These are phyloP conservation scores for Lymantria dispar DNA, from an alignment of 2,888 invertebrate genomes.

Conservation along the genomic window DNA sequence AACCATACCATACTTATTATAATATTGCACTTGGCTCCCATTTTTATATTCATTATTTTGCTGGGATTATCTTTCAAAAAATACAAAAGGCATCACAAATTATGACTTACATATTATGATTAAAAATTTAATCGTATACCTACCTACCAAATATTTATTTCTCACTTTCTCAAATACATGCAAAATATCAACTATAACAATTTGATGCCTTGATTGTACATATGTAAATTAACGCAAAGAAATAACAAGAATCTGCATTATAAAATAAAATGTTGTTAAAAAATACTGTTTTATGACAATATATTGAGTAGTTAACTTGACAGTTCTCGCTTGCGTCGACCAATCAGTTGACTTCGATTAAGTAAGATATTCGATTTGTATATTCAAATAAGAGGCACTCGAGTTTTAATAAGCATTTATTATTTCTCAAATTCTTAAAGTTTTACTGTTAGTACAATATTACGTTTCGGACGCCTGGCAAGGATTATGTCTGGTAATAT, in stretches of 20 bases:
- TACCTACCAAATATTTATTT: background rate
- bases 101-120: too few relatives aligned
- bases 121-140: background rate
- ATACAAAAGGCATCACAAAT: too few relatives aligned
- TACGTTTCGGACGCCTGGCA: slow-evolving; percentile 33
- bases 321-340: slow-evolving; percentile 56
- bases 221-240: slow-evolving; percentile 39
- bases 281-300: slow-evolving; percentile 55
- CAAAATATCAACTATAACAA: slow-evolving; percentile 23
- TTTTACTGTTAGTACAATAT: slow-evolving; percentile 34
- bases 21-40: too few relatives aligned
- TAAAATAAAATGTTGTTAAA: slow-evolving; percentile 48
- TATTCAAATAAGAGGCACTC: slow-evolving; percentile 53
- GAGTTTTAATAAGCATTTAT: slow-evolving; percentile 46
- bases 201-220: slow-evolving; percentile 37
- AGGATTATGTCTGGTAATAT: slow-evolving; percentile 45
- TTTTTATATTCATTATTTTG: too few relatives aligned
- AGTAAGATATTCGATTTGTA: slow-evolving; percentile 56
- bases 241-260: slow-evolving; percentile 39
- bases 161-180: slow-evolving; percentile 6
- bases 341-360: slow-evolving; percentile 55
- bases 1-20: too few relatives aligned
- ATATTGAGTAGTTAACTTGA: slow-evolving; percentile 58
- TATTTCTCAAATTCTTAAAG: slow-evolving; percentile 42
- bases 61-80: too few relatives aligned